Evolutionary conservation across 1,140 invertebrate species (phyloP).

Genomic region (Centruroides sculpturatus): DNA sequence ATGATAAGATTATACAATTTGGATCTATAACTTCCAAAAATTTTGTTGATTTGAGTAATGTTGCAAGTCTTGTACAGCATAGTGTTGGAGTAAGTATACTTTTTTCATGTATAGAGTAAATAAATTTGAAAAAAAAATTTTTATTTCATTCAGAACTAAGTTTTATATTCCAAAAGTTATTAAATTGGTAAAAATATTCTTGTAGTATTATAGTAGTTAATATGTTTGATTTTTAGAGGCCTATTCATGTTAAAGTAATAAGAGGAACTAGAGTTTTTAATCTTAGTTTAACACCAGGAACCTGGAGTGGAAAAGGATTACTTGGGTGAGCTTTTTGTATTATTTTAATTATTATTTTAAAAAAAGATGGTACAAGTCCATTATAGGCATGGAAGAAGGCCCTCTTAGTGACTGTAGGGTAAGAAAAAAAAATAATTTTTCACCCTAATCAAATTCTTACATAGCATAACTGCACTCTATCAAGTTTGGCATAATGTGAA

Average conservation of each 20-base stretch:
- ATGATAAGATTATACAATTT: conserved; percentile 63
- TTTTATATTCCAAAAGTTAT: not conserved
- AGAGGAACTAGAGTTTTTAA: not conserved
- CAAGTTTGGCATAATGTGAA: no score
- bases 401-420: no score
- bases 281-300: not conserved
- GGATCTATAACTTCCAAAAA: conserved; percentile 62
- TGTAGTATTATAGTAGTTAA: not conserved
- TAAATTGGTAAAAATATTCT: not conserved
- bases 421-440: no score
- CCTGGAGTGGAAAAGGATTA: not conserved
- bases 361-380: no score
- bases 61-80: conserved; percentile 50
- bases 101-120: not conserved
- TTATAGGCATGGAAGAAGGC: no score
- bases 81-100: conserved; percentile 41
- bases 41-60: conserved; percentile 50
- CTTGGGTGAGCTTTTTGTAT: not conserved
- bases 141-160: not conserved
- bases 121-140: not conserved
- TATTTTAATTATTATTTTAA: no score
- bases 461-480: no score
- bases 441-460: no score
- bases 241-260: not conserved
- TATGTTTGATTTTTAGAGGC: not conserved